Base-by-base conservation (phyloP, 1,140 invertebrate genomes). In the Aleiodes sp. region DNA sequence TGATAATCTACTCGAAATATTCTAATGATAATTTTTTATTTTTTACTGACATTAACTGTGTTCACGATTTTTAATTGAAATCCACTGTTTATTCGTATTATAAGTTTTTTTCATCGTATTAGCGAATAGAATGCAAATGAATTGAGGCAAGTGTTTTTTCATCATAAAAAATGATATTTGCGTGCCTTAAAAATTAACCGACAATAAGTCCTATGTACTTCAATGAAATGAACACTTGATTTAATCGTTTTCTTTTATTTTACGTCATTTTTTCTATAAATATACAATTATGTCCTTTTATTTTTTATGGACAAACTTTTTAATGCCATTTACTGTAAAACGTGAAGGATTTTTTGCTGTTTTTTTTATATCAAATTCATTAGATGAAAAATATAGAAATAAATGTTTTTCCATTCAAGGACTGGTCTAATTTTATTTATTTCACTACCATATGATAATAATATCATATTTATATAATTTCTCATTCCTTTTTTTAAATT, bases 391-490 rank as follows among this genome's bases (percentile, higher is more conserved):
- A 33, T 59, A 76, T 83, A 81, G 76, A 84, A 85, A 85, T 85
- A 85, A 85, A 85, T 80, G 81, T 85, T 85, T 84, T 84, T 84
- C 84, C 84, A 85, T 84, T 85, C 84, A 84, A 84, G 80, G 76
- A 82, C 70, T 83, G 73, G 80, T 82, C 77, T 83, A 69, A 79
- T 79, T 81, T 85, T 82, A 82, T 85, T 84, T 83, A 78, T 84
- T 67, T 78, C 68, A 63, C 61, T 66, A 59, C 56, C 56, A 59
- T 59, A n/a, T 81, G 77, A 77, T 81, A 76, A 76, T 68, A 71
- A 75, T 70, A 76, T 75, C 74, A 73, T 78, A 57, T n/a, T 63
- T 37, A 57, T 68, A 65, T 78, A 76, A 79, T 80, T 80, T n/a
- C n/a, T n/a, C n/a, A n/a, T n/a, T n/a, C n/a, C n/a, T n/a, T 78